Evolutionary conservation across 2,888 invertebrate genomes (phyloP), one percentile per base, ranked within the genome.

Genomic region (Diarsia mendica): DNA sequence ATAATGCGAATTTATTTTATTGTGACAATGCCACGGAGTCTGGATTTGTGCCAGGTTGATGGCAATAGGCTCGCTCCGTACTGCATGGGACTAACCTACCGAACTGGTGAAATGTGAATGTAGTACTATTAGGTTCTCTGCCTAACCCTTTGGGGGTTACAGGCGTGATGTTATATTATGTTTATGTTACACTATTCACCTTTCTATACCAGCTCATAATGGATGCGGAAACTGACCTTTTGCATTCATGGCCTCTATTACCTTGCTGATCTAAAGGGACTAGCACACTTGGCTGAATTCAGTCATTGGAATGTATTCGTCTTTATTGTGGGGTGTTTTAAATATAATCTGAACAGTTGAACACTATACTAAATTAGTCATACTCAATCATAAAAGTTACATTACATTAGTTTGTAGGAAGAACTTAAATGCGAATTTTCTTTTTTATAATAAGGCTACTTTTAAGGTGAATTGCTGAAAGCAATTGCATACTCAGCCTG

Each of bases 151-250:
- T 4, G 11, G 1, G 2, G 11, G 23, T 23, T 55, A 5, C 13
- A 55, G 23, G 23, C 23, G 2, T 23, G 23, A 55, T 23, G n/a
- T n/a, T 11, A 46, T 11, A 11, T 46, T 10, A n/a, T 20, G n/a
- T 51, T 48, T 11, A n/a, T 20, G n/a, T 51, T n/a, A 8, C 33
- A 39, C n/a, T 44, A 11, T 49, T 63, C 60, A 61, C 46, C 53
- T 63, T 53, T 51, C 49, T 23, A 20, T 23, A 8, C 2, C n/a
- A 48, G 46, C 48, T 51, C 58, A 63, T 64, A 64, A 79, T 55
- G 20, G 33, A 66, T 13, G 48, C 53, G 51, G 48, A 53, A 15
- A 69, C 69, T 81, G 65, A 76, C 60, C 48, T 81, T 79, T 76
- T 15, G 33, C 39, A 33, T 69, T 20, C 51, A 60, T 33, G 18